Conservation (phyloP, 2,113 vertebrate genomes). For the Mirounga angustirostris region DNA sequence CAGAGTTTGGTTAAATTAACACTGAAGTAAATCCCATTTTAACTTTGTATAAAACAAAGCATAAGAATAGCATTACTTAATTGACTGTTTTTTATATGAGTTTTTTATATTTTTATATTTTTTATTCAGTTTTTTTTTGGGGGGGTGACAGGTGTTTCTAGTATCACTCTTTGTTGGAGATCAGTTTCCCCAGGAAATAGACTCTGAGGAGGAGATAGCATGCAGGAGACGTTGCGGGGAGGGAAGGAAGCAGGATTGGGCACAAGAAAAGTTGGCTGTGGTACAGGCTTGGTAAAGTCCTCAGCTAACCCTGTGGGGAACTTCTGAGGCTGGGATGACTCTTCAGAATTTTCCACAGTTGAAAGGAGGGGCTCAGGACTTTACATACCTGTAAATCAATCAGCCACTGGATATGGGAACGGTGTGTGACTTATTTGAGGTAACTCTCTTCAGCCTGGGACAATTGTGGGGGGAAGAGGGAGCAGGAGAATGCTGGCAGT, state of each 20-base stretch:
- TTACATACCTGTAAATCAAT: neutral
- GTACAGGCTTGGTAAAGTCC: neutral
- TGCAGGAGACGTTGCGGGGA: neutral
- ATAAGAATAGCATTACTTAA: neutral
- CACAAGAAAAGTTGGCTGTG: neutral
- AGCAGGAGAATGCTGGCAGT: neutral
- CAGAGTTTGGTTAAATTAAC: neutral
- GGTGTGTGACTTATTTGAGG: neutral
- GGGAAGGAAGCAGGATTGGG: neutral
- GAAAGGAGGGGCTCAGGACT: neutral
- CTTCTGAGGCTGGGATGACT: neutral
- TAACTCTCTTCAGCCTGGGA: neutral
- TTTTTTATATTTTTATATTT: neutral
- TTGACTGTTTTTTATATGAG: neutral
- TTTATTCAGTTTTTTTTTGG: neutral
- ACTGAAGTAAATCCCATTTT: neutral
- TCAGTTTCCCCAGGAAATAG: neutral
- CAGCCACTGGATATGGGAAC: neutral
- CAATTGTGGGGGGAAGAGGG: neutral
- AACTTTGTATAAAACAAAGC: neutral
- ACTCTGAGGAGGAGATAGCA: neutral
- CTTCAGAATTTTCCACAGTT: neutral
- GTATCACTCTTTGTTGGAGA: neutral
- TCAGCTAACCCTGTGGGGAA: neutral
- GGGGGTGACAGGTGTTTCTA: neutral